These are phyloP conservation scores for Mallotus villosus DNA, from an alignment of 2,797 vertebrate species.

Conservation along the genomic window DNA sequence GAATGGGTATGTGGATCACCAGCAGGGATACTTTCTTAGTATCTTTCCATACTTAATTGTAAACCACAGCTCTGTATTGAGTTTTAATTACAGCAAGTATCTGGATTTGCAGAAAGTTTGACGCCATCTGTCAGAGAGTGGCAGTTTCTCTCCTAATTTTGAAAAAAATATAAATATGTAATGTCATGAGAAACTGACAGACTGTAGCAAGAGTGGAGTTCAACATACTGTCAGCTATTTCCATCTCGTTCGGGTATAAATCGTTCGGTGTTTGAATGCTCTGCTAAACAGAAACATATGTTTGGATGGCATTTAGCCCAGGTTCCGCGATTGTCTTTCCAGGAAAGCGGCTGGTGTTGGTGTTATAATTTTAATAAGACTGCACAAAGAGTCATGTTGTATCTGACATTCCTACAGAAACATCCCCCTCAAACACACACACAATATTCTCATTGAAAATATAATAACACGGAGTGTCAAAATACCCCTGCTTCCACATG, in stretches of 20 bases:
- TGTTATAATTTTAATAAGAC: slow-evolving; percentile 47
- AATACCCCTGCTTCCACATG: slow-evolving; percentile 24
- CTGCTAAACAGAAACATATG: slow-evolving; percentile 68
- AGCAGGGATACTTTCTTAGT: slow-evolving; percentile 15
- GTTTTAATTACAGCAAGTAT: slow-evolving; percentile 20
- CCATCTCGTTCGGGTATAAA: slow-evolving; percentile 47
- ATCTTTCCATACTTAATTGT: not conserved
- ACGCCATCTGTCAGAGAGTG: slow-evolving; percentile 28
- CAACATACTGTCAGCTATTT: slow-evolving; percentile 55
- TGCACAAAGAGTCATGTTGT: slow-evolving; percentile 42
- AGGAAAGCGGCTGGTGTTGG: slow-evolving; percentile 32
- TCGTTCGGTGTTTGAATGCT: slow-evolving; percentile 59
- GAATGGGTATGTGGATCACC: slow-evolving; percentile 18
- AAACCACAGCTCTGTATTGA: not conserved
- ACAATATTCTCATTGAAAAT: too few species aligned
- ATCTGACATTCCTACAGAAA: slow-evolving; percentile 39
- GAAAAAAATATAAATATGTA: not conserved
- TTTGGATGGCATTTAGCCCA: slow-evolving; percentile 55
- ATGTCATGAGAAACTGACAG: slow-evolving; percentile 33
- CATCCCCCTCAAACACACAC: slow-evolving; percentile 5
- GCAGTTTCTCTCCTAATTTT: slow-evolving; percentile 27
- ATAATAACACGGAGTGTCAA: slow-evolving; percentile 26
- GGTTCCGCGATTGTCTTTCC: slow-evolving; percentile 49
- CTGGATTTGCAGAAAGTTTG: slow-evolving; percentile 14
- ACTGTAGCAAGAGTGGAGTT: slow-evolving; percentile 11